Conservation (phyloP, 2,888 invertebrate species). For the Cynaeus angustus region DNA sequence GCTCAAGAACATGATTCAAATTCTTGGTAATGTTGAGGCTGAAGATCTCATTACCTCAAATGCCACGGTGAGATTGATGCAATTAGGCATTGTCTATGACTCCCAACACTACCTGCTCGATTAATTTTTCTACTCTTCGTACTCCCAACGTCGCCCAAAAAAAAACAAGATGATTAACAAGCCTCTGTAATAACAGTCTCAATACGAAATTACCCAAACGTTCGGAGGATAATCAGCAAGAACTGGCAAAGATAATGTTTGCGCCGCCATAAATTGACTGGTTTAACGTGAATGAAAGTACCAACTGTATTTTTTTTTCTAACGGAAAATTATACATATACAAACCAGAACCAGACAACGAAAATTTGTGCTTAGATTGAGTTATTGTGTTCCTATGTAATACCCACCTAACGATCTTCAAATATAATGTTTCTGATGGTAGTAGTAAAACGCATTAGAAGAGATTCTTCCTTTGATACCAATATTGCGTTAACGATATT, state of each 20-base stretch:
- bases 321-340: not conserved
- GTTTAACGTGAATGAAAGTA: not conserved
- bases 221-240: conserved; percentile 11
- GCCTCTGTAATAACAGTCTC: conserved; percentile 5
- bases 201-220: conserved; percentile 14
- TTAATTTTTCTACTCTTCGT: too few relatives aligned
- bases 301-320: not conserved
- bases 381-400: too few relatives aligned
- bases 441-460: too few relatives aligned
- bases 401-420: too few relatives aligned
- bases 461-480: too few relatives aligned
- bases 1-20: not conserved
- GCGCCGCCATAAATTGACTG: not conserved
- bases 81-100: too few relatives aligned
- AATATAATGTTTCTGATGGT: too few relatives aligned
- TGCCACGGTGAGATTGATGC: not conserved
- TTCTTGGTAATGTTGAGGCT: not conserved
- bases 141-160: not conserved
- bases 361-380: not conserved
- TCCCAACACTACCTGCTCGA: too few relatives aligned
- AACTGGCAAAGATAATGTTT: conserved; percentile 2
- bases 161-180: not conserved
- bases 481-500: too few relatives aligned
- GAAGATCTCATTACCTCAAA: conserved; percentile 1
- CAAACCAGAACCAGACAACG: too few relatives aligned